Base-by-base conservation (phyloP, 2,113 vertebrate species). In the Sphaerodactylus townsendi region DNA sequence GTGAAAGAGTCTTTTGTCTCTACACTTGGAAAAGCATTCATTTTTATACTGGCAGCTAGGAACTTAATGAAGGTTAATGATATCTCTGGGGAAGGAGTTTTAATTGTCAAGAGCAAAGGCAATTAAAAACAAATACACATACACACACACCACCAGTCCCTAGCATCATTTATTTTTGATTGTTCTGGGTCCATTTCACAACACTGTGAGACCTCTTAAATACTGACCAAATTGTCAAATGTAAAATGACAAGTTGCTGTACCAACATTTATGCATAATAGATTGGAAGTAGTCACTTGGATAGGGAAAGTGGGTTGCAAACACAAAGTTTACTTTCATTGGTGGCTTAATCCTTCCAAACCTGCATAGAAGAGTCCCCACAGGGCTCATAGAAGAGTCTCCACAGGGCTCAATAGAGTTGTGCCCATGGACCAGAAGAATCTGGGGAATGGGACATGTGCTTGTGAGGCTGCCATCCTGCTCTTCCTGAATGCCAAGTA, bases 71-170 rank as follows among this genome's bases (percentile, higher is more conserved):
- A 85, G 84, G 50, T 85, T 94, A 92, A 92, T 92, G 84, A 90
- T 91, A 88, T 70, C 92, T 81, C 89, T 86, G 48, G 92, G 79
- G 92, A 92, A 66, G 74, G 3, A 82, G 92, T 88, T 89, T 87
- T 94, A 93, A 92, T 92, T 93, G 88, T 74, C 86, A 90, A 77
- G 86, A 79, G 85, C 79, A 86, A 77, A 88, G 93, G 84, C 89
- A 80, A 56, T 86, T 75, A 89, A 92, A 86, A 89, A 91, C n/a
- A 79, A 44, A 71, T n/a, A 83, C 75, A 69, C 23, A 19, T 41
- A 3, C 15, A 70, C 65, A 78, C 30, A 41, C 59, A 1, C 5
- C 86, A 80, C 71, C 48, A 81, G 77, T 33, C 76, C 25, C 70
- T 56, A 64, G 84, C 70, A 39, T 23, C 1, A 11, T 81, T 50